A percentile compares a stretch with the other conserved stretches of the same genome.
These are phyloP conservation scores for Drosophila busckii DNA, from an alignment of 1,140 invertebrate species.

Conservation along the genomic window DNA sequence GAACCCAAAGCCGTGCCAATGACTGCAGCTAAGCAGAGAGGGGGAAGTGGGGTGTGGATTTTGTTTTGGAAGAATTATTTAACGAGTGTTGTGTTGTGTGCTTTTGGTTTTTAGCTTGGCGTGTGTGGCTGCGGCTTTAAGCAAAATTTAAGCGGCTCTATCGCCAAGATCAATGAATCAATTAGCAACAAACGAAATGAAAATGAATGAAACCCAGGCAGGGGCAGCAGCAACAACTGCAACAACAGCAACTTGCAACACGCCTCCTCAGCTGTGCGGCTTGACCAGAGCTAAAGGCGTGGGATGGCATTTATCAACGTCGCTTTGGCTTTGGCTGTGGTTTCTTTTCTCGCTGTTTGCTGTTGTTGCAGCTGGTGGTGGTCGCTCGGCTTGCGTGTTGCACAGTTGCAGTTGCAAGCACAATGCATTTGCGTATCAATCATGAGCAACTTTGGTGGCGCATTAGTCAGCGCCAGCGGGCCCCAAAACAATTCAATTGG, in stretches of 20 bases:
- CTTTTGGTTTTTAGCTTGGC: neutral
- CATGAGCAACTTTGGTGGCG: slow-evolving; percentile 66
- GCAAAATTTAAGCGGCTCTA: slow-evolving; percentile 29
- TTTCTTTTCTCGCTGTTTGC: slow-evolving; percentile 20
- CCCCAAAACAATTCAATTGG: slow-evolving; percentile 71
- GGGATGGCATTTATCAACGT: slow-evolving; percentile 76
- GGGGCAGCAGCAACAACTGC: slow-evolving; percentile 38
- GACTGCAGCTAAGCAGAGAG: slow-evolving; percentile 22
- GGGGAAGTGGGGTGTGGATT: no score
- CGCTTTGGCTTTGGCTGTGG: slow-evolving; percentile 31
- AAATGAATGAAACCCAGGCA: slow-evolving; percentile 55
- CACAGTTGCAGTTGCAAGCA: slow-evolving; percentile 26
- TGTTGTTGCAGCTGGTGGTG: slow-evolving; percentile 26
- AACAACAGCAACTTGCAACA: slow-evolving; percentile 9
- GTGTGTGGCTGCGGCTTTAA: slow-evolving; percentile 3
- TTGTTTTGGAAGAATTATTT: slow-evolving; percentile 76
- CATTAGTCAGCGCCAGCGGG: slow-evolving; percentile 66
- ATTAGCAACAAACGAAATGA: slow-evolving; percentile 68
- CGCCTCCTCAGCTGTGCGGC: slow-evolving; percentile 1
- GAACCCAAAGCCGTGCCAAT: slow-evolving; percentile 56
- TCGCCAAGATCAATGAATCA: slow-evolving; percentile 76
- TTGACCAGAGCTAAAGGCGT: slow-evolving; percentile 39
- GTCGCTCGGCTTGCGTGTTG: slow-evolving; percentile 17
- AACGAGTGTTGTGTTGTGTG: no score
- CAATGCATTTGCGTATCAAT: slow-evolving; percentile 65